Conservation (phyloP, 1,140 invertebrate species). For the Heliconius hermathena region DNA sequence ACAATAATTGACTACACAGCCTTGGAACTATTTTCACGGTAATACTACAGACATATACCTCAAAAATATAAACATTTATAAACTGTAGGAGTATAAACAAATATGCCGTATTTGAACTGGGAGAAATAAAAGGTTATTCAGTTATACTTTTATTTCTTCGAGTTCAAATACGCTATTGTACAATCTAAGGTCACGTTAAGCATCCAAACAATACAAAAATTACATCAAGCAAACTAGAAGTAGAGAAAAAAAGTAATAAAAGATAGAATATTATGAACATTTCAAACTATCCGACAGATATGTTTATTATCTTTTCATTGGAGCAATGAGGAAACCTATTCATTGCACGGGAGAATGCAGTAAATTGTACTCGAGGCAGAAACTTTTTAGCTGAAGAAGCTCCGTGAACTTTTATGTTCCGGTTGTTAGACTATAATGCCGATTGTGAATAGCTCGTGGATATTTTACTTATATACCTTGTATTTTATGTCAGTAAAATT, state of each 20-base stretch:
- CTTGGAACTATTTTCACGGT: no score
- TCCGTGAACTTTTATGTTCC: conserved; percentile 5
- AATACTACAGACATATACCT: no score
- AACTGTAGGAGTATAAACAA: no score
- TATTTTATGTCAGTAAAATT: not conserved
- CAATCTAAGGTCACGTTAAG: not conserved
- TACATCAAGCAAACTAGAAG: not conserved
- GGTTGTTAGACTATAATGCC: conserved; percentile 8
- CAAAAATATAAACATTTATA: no score
- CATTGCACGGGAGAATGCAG: not conserved
- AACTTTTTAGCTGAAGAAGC: conserved; percentile 11
- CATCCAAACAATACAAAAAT: not conserved
- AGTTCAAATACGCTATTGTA: not conserved
- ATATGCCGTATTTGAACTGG: no score
- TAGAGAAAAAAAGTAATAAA: not conserved
- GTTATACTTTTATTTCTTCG: not conserved
- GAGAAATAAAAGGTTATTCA: no score
- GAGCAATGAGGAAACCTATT: not conserved
- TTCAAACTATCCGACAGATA: not conserved
- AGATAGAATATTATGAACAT: not conserved
- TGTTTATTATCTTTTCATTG: conserved; percentile 5
- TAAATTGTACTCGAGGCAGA: not conserved
- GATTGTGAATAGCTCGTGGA: not conserved
- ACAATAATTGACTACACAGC: no score
- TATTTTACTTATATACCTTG: not conserved